Conservation (phyloP, 2,797 vertebrate species). For the Halcyon smyrnensis region DNA sequence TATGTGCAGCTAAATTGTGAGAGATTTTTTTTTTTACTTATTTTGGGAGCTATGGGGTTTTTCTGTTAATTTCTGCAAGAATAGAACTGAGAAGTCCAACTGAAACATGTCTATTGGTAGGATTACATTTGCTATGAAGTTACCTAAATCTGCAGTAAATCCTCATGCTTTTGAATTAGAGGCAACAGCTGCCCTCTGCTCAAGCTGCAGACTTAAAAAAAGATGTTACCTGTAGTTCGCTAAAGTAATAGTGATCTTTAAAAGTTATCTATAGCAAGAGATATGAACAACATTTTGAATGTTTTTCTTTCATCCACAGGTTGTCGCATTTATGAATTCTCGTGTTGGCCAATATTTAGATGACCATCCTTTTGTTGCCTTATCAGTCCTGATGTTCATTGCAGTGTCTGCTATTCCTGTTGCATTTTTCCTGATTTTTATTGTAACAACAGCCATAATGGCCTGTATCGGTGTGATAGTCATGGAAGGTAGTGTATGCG, state of each 20-base stretch:
- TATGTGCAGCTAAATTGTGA: background rate
- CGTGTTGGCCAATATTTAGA: constrained; percentile 80
- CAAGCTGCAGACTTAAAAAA: background rate
- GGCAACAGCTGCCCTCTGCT: background rate
- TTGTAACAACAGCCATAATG: constrained; percentile 75
- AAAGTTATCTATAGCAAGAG: background rate
- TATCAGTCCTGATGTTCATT: constrained; percentile 81
- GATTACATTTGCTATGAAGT: background rate
- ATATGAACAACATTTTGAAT: background rate
- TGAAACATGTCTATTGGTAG: background rate
- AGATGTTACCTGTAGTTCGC: background rate
- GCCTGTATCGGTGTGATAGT: constrained; percentile 80
- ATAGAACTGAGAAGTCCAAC: background rate
- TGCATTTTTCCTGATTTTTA: constrained; percentile 79
- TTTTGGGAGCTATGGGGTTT: background rate
- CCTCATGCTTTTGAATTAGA: background rate
- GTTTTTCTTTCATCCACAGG: constrained; percentile 64
- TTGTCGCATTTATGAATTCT: constrained; percentile 82
- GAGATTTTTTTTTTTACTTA: background rate
- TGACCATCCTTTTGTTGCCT: constrained; percentile 80
- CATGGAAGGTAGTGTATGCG: constrained; percentile 80
- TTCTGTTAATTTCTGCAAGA: background rate
- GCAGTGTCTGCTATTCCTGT: constrained; percentile 77
- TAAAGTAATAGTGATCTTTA: background rate
- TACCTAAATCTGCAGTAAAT: background rate